Evolutionary conservation across 1,140 invertebrate genomes (phyloP).

Genomic region (Drosophila mayri): DNA sequence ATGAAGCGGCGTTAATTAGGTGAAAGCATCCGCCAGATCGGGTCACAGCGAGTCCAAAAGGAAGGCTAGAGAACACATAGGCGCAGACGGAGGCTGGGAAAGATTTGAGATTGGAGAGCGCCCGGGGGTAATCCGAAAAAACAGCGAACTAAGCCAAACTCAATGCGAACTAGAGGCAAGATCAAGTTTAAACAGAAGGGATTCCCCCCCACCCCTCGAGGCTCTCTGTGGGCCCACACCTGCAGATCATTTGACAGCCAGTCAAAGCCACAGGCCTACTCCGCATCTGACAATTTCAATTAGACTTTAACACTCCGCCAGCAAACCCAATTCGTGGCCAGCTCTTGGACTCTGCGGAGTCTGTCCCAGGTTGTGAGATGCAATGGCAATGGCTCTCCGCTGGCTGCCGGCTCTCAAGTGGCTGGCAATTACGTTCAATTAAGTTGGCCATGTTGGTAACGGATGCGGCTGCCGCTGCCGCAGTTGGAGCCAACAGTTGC

Average conservation of each 20-base stretch:
- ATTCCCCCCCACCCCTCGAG: neutral
- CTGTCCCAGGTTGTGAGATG: constrained; percentile 7
- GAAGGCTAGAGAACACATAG: constrained; percentile 7
- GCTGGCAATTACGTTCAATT: constrained; percentile 82
- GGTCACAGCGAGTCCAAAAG: constrained; percentile 24
- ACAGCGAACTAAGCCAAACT: neutral
- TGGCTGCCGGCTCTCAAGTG: constrained; percentile 67
- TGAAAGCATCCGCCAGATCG: constrained; percentile 69
- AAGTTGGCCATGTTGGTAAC: constrained; percentile 81
- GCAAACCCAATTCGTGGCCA: neutral
- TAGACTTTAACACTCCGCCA: constrained; percentile 74
- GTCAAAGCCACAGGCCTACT: constrained; percentile 1
- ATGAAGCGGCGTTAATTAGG: constrained; percentile 75
- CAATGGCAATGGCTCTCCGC: constrained; percentile 14
- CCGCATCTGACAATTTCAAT: constrained; percentile 76
- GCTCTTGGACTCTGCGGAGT: neutral
- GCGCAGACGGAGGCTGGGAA: constrained; percentile 3
- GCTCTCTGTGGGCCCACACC: neutral
- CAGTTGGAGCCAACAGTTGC: constrained; percentile 9
- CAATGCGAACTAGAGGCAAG: neutral
- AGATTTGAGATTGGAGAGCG: neutral
- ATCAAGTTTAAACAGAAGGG: neutral
- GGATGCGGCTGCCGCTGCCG: constrained; percentile 53
- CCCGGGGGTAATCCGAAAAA: neutral
- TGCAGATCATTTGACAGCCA: constrained; percentile 7